These are phyloP conservation scores for Phymorhynchus buccinoides DNA, from an alignment of 1,140 invertebrate species.

Conservation along the genomic window DNA sequence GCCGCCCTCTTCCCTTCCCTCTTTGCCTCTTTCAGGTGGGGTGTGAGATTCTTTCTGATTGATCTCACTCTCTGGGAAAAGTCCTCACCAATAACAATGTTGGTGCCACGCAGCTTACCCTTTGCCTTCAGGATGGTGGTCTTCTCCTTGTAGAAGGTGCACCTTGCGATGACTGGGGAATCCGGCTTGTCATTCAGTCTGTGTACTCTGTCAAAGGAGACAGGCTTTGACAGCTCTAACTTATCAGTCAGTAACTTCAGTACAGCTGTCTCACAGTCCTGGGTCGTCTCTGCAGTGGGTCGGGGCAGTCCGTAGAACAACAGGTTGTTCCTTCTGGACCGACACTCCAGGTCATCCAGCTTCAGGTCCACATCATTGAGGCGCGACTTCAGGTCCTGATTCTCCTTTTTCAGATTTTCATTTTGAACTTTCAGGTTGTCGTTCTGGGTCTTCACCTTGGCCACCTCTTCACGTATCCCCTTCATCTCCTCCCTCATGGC, in stretches of 20 bases:
- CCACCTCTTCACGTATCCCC: background rate
- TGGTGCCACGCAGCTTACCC: conserved; percentile 9
- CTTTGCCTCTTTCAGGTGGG: background rate
- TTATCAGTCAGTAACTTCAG: background rate
- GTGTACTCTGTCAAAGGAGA: background rate
- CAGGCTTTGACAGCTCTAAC: background rate
- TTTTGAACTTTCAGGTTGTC: too few relatives aligned
- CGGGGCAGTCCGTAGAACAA: background rate
- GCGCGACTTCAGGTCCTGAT: background rate
- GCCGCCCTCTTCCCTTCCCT: background rate
- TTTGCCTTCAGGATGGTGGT: background rate
- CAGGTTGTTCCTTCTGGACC: background rate
- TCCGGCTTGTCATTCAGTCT: background rate
- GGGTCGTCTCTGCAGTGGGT: background rate
- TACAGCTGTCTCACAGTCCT: conserved; percentile 10
- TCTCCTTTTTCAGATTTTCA: background rate
- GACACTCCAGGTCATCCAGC: conserved; percentile 1
- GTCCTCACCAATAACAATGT: background rate
- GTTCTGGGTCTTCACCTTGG: background rate
- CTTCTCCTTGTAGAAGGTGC: conserved; percentile 7
- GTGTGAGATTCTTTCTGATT: background rate
- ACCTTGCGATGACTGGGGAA: background rate
- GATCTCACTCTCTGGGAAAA: background rate
- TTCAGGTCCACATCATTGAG: background rate
- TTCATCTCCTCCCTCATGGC: background rate